Percentiles rank a stretch among this genome's conserved stretches.
These are phyloP conservation scores for Propsilocerus akamusi DNA, from an alignment of 1,140 invertebrate species.

Conservation along the genomic window DNA sequence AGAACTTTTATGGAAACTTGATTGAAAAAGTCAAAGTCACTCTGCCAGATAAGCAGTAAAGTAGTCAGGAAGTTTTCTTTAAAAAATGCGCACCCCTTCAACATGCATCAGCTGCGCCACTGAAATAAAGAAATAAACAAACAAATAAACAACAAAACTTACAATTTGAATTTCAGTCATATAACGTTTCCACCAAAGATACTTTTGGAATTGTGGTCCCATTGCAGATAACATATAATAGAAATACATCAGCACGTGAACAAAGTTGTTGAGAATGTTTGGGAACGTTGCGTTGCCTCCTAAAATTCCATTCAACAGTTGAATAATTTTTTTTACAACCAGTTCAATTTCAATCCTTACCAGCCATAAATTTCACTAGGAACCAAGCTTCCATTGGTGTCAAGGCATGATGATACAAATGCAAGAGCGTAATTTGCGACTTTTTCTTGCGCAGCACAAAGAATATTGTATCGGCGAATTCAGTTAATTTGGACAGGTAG, in stretches of 20 bases:
- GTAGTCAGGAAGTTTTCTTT: neutral
- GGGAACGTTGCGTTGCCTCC: conserved; percentile 85
- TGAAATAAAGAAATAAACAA: neutral
- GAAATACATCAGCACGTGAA: conserved; percentile 87
- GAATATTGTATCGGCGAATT: conserved; percentile 90
- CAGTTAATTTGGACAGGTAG: conserved; percentile 90
- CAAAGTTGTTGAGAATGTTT: conserved; percentile 80
- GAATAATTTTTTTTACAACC: neutral
- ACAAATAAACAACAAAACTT: conserved; percentile 23
- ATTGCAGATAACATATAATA: conserved; percentile 85
- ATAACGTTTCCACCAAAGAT: conserved; percentile 91
- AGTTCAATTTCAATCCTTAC: conserved; percentile 26
- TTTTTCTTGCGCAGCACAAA: conserved; percentile 86
- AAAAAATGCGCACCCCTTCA: too few relatives aligned
- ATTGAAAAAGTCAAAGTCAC: neutral
- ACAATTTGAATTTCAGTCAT: conserved; percentile 81
- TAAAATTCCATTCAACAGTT: conserved; percentile 20
- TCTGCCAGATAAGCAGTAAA: neutral
- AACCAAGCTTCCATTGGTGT: conserved; percentile 93
- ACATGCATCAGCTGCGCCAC: too few relatives aligned
- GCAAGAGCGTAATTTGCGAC: conserved; percentile 77
- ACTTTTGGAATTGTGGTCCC: conserved; percentile 79
- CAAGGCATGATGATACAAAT: conserved; percentile 87
- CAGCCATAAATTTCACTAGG: conserved; percentile 84
- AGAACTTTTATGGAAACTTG: neutral